Base-by-base conservation (phyloP, 2,113 vertebrate species). In the Indri indri region DNA sequence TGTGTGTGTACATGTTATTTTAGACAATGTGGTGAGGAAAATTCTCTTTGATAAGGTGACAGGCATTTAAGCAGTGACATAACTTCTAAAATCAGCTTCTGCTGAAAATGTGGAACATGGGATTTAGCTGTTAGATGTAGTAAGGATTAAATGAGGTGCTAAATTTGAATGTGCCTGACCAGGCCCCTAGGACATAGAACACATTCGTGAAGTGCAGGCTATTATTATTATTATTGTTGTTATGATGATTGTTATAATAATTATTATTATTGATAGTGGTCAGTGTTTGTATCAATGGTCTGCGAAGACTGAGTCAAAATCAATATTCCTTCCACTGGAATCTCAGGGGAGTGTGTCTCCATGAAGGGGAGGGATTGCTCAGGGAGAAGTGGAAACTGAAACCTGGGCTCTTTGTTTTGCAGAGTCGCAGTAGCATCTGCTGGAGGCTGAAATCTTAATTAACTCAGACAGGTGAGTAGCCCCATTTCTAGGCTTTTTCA, bases 381-480 rank as follows among this genome's bases (percentile, higher is more conserved):
- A 30, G 6, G 59, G 20, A 52, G 70, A 79, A 27, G 27, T 18
- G 54, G 42, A 91, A 84, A 47, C 17, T 3, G 37, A 91, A 84
- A 47, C 17, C 6, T 17, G 11, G 40, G 1, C 11, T 14, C 3
- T 40, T 18, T 45, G 10, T 70, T 68, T 52, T 32, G 2, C 73
- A 37, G 7, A 76, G 76, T 57, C 65, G 34, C 3, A 54, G 71
- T 34, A 65, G 34, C 65, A 92, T 91, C 92, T 88, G 70, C 34
- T 34, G 30, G 89, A 88, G 40, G 37, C 59, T 96, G 89, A 93
- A 76, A 85, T 95, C 89, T 88, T 90, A 84, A 81, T 90, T 63
- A 94, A 84, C 74, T 79, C 54, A 94, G 80, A 66, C 2, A 65
- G 50, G 47, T 13, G 13, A 71, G 34, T 23, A 20, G 68, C 71